These are phyloP conservation scores for Lateolabrax maculatus DNA, from an alignment of 2,797 vertebrate species.

Conservation along the genomic window DNA sequence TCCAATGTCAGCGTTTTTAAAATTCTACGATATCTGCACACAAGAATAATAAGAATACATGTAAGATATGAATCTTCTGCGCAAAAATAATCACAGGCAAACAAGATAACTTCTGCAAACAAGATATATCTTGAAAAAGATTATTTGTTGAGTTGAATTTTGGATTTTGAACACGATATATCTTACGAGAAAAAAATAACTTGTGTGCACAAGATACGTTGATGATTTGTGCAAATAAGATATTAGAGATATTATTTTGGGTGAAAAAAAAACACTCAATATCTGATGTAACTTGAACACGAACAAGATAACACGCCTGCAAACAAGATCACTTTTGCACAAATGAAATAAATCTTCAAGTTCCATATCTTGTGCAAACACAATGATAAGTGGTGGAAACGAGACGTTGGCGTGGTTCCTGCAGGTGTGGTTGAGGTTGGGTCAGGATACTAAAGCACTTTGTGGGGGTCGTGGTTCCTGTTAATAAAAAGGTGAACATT, in stretches of 20 bases:
- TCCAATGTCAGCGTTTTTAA: background rate
- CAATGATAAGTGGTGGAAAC: background rate
- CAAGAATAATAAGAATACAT: background rate
- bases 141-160: background rate
- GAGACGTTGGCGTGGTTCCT: background rate
- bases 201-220: background rate
- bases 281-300: too few relatives aligned
- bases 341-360: too few relatives aligned
- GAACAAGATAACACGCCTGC: too few relatives aligned
- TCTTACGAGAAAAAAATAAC: too few relatives aligned
- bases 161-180: background rate
- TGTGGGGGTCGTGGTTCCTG: background rate
- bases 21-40: background rate
- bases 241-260: too few relatives aligned
- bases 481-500: background rate
- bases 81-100: too few relatives aligned
- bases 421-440: background rate
- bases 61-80: background rate
- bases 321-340: background rate
- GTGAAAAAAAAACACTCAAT: too few relatives aligned
- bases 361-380: too few relatives aligned
- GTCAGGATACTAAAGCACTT: too few relatives aligned
- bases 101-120: too few relatives aligned
- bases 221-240: too few relatives aligned
- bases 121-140: background rate